Percentiles rank a stretch among this genome's conserved stretches.
phyloP scores from a whole-genome alignment of 2,113 vertebrate species.

The Sturnira hondurensis region DNA sequence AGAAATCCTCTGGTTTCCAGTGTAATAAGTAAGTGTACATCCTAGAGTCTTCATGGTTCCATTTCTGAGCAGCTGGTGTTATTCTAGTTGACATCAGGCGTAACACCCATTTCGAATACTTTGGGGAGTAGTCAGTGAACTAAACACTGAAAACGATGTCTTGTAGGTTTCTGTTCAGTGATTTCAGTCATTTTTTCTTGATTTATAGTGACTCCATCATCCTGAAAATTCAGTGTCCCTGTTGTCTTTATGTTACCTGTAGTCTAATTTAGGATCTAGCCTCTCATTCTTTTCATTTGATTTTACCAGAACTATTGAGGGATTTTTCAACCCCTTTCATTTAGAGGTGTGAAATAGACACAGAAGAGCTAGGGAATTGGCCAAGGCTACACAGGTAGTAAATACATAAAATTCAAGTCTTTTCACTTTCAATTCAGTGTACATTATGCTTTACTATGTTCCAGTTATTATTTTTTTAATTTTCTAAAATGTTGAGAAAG shows the following conservation, averaged over 20 bases:
- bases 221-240: background rate
- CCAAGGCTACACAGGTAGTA: background rate
- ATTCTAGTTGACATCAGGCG: background rate
- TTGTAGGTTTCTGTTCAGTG: background rate
- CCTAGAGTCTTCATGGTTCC: conserved; percentile 19
- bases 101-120: background rate
- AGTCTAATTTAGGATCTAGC: background rate
- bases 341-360: background rate
- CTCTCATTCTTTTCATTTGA: conserved; percentile 23
- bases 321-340: background rate
- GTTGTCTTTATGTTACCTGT: background rate
- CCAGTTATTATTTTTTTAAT: background rate
- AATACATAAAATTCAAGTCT: background rate
- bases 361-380: background rate
- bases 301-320: conserved; percentile 5
- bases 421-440: background rate
- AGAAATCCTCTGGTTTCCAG: background rate
- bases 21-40: conserved; percentile 35
- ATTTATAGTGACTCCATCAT: background rate
- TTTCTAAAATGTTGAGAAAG: background rate
- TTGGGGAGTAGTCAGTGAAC: background rate
- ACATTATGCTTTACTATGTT: background rate
- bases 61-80: background rate
- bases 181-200: background rate
- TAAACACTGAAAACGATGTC: background rate